phyloP scores from a whole-genome alignment of 1,140 invertebrate species.

The Drosophila ananassae region DNA sequence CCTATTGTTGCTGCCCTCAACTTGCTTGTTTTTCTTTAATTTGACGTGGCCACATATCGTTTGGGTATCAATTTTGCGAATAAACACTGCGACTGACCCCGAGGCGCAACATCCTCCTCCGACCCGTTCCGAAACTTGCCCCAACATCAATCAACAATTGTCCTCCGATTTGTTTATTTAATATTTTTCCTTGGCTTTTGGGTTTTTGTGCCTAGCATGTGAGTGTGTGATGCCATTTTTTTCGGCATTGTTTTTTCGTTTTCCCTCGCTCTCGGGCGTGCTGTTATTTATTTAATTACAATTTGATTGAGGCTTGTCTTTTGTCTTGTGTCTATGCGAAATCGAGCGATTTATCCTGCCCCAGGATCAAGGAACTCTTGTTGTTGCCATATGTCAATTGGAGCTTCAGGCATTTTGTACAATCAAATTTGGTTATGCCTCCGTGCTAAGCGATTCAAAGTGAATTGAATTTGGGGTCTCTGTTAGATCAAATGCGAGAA shows the following conservation, averaged over 20 bases:
- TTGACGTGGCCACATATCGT: slow-evolving; percentile 19
- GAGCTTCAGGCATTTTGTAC: slow-evolving; percentile 49
- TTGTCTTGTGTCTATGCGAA: slow-evolving; percentile 31
- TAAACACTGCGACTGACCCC: slow-evolving; percentile 23
- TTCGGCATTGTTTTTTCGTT: neutral
- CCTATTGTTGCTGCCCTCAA: neutral
- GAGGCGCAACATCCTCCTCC: slow-evolving; percentile 1
- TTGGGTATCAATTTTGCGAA: slow-evolving; percentile 32
- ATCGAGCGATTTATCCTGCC: slow-evolving; percentile 32
- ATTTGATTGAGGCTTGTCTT: slow-evolving; percentile 68
- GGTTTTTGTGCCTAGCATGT: slow-evolving; percentile 5
- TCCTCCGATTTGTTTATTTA: slow-evolving; percentile 71
- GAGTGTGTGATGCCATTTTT: slow-evolving; percentile 11
- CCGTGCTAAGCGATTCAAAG: slow-evolving; percentile 36
- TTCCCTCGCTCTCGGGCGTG: neutral
- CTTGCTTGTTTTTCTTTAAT: slow-evolving; percentile 52
- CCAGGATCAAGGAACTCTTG: slow-evolving; percentile 1
- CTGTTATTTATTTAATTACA: slow-evolving; percentile 73
- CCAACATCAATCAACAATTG: slow-evolving; percentile 54
- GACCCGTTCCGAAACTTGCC: slow-evolving; percentile 3
- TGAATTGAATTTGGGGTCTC: slow-evolving; percentile 55
- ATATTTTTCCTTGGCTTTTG: slow-evolving; percentile 51
- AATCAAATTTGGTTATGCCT: slow-evolving; percentile 63
- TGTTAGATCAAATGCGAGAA: slow-evolving; percentile 42
- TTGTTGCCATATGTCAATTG: slow-evolving; percentile 39